Base-by-base conservation (phyloP, 2,888 invertebrate species). In the Chrysina gloriosa region DNA sequence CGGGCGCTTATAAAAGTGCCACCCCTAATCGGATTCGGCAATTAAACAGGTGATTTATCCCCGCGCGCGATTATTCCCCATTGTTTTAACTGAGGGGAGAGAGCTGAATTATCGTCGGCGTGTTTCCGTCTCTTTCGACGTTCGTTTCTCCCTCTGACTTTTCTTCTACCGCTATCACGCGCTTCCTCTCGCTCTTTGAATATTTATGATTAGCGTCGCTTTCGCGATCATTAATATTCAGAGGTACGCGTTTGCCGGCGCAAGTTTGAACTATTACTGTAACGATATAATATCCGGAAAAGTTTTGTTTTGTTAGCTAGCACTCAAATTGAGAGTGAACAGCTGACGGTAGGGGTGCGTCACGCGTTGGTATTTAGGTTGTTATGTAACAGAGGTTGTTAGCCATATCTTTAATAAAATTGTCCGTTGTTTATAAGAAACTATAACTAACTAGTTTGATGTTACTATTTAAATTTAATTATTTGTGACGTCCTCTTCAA, bases 31-130 rank as follows among this genome's bases (percentile, higher is more conserved):
- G 58, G 70, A 54, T 68, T 68, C 42, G 70, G 68, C 68, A 70
- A 70, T 70, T 70, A 70, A 65, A 56, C 67, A 52, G 45, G 56
- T 63, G 70, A 70, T 70, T 70, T 70, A 70, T 68, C 63, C 48
- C 34, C 56, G 50, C 34, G 54, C 42, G 29, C 54, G 58, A 63
- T 50, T 50, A 48, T 63, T 50, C 63, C 63, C 50, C 63, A 39
- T 58, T 58, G 58, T 58, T 58, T 58, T 58, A 58, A 58, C 27
- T 39, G 58, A 58, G 58, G 58, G 58, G 36, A 56, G 42, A 11
- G 25, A 36, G 58, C 31, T 52, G 52, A 52, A 52, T 52, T 52
- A 52, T 48, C 25, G 47, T 19, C n/a, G n/a, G n/a, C n/a, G n/a
- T n/a, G n/a, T n/a, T 19, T 16, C 16, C 16, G 19, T 45, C 45